A percentile compares a stretch with the other conserved stretches of the same genome.
Conservation (phyloP, 1,140 invertebrate genomes). For the Bombus waltoni region DNA sequence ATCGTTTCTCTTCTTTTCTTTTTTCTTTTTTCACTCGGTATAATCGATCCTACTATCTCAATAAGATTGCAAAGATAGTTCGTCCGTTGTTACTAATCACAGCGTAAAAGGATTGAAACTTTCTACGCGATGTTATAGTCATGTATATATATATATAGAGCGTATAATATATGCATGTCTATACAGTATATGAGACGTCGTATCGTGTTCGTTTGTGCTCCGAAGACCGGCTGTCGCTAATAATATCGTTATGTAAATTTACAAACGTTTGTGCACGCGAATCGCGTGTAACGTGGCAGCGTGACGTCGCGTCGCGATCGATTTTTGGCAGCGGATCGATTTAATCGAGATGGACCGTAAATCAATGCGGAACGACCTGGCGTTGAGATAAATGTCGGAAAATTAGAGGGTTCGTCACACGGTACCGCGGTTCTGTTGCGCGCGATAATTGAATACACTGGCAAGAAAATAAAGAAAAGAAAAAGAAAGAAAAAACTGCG, state of each 20-base stretch:
- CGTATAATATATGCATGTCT: background rate
- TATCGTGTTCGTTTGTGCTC: slow-evolving; percentile 72
- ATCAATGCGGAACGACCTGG: background rate
- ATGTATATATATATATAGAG: too few species aligned
- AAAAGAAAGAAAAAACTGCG: background rate
- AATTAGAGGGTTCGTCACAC: slow-evolving; percentile 17
- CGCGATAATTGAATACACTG: slow-evolving; percentile 28
- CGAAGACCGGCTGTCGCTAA: slow-evolving; percentile 66
- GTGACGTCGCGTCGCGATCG: slow-evolving; percentile 9
- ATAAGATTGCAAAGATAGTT: background rate
- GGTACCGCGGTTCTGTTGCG: background rate
- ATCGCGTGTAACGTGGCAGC: background rate
- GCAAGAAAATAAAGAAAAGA: too few species aligned
- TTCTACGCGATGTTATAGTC: background rate
- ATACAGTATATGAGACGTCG: background rate
- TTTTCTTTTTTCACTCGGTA: background rate
- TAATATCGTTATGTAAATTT: slow-evolving; percentile 78
- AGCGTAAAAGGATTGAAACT: background rate
- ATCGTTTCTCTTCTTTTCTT: background rate
- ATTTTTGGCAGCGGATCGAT: slow-evolving; percentile 21
- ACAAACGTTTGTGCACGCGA: background rate
- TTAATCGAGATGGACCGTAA: slow-evolving; percentile 2
- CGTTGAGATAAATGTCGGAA: slow-evolving; percentile 45
- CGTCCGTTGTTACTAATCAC: background rate
- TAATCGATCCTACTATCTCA: background rate